Percentiles rank a stretch among this genome's conserved stretches.
These are phyloP conservation scores for Allobates femoralis DNA, from an alignment of 2,797 vertebrate genomes.

Conservation along the genomic window DNA sequence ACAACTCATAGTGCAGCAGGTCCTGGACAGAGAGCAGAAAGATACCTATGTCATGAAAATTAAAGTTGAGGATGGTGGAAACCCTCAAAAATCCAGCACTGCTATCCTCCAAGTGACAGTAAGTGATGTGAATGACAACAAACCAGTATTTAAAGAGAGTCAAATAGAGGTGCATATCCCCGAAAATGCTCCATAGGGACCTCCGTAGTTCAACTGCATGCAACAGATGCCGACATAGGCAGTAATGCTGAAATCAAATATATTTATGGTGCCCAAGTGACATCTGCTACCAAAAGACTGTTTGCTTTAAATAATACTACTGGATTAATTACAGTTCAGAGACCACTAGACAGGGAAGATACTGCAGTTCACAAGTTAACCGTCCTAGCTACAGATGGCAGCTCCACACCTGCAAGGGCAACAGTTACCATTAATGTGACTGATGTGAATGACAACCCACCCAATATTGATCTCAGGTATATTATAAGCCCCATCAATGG, in stretches of 20 bases:
- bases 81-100: slow-evolving; percentile 97
- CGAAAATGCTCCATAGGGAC: slow-evolving; percentile 93
- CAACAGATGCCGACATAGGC: slow-evolving; percentile 96
- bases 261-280: slow-evolving; percentile 94
- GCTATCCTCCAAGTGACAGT: slow-evolving; percentile 98
- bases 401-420: slow-evolving; percentile 94
- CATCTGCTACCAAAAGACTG: slow-evolving; percentile 93
- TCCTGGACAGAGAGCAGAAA: slow-evolving; percentile 97
- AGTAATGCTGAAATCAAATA: slow-evolving; percentile 96
- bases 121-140: slow-evolving; percentile 98
- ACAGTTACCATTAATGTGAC: slow-evolving; percentile 97
- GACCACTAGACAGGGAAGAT: slow-evolving; percentile 94
- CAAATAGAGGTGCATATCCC: slow-evolving; percentile 97
- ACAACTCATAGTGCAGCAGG: slow-evolving; percentile 97
- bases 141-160: slow-evolving; percentile 94
- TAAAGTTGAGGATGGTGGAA: slow-evolving; percentile 97
- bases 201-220: slow-evolving; percentile 95
- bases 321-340: slow-evolving; percentile 95
- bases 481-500: slow-evolving; percentile 99
- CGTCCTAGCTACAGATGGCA: slow-evolving; percentile 96
- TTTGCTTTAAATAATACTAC: slow-evolving; percentile 96
- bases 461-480: slow-evolving; percentile 98
- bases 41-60: slow-evolving; percentile 99
- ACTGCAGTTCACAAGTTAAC: slow-evolving; percentile 96
- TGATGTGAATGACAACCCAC: slow-evolving; percentile 98